Base-by-base conservation (phyloP, 1,140 invertebrate genomes). In the Sinonovacula constricta region DNA sequence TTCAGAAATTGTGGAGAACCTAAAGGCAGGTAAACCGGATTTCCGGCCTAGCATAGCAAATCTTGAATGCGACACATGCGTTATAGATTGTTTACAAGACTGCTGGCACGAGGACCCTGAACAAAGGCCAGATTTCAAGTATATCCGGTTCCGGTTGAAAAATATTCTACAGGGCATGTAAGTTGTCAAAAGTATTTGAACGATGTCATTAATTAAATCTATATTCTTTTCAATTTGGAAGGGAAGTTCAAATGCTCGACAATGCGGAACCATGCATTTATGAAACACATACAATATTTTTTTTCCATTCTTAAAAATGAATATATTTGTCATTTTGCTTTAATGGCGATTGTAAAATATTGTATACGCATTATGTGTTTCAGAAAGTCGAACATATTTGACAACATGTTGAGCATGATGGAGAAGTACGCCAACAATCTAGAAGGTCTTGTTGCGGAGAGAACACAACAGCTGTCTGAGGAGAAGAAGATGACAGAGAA, bases 361-460 rank as follows among this genome's bases (percentile, higher is more conserved):
- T 30, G 22, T 36, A 3, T 30, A 12, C 18, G 14, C 15, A 68
- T 71, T 60, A 39, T 62, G 39, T 49, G 56, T 82, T 80, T 34
- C 70, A 95, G 96, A 72, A 97, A 97, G 91, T 95, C 96, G 0
- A 97, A 97, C 90, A 97, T 98, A 85, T 95, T 97, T 45, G 97
- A 98, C 89, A 97, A 96, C 24, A 97, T 98, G 96, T 95, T 97
- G 88, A 95, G 96, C 93, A 97, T 97, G 95, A 92, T 98, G 83
- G 97, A 98, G 90, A 97, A 97, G 88, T 97, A 98, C 91, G 97
- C 96, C 5, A 97, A 97, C 90, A 97, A 98, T 92, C 91, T 98
- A 85, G 96, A 98, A 90, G 96, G 96, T 84, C 88, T 97, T 24
- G 97, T 98, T 81, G 93, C 95, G 24, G 96, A 97, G 85, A 91